Evolutionary conservation across 37 sponge, comb jelly and placozoan genomes (phyloP).

Genomic region (Theonella swinhoei): DNA sequence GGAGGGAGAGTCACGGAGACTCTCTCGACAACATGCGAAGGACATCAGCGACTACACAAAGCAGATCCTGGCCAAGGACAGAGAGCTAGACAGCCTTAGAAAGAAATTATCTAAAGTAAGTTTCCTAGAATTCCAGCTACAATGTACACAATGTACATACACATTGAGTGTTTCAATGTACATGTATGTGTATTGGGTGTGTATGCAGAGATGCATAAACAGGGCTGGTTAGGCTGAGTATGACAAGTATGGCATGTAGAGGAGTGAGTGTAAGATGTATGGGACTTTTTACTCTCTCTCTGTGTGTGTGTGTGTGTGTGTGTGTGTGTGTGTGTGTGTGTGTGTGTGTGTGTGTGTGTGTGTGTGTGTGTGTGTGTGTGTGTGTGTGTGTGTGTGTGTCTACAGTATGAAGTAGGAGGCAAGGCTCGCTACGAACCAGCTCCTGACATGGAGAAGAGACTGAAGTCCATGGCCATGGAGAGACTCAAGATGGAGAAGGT

Average conservation of each 20-base stretch:
- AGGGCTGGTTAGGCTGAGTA: too few relatives aligned
- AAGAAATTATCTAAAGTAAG: conserved; percentile 56
- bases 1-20: conserved; percentile 15
- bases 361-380: too few relatives aligned
- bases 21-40: conserved; percentile 72
- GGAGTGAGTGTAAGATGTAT: too few relatives aligned
- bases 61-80: conserved; percentile 69
- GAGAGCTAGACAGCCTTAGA: conserved; percentile 48
- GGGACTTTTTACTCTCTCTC: too few relatives aligned
- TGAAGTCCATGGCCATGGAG: conserved; percentile 49
- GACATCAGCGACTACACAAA: conserved; percentile 75
- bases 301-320: too few relatives aligned
- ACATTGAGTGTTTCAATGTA: not conserved
- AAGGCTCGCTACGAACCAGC: conserved; percentile 6
- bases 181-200: not conserved
- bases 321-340: too few relatives aligned
- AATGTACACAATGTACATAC: not conserved
- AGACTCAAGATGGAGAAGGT: conserved; percentile 54
- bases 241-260: too few relatives aligned
- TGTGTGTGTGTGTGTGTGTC: not conserved
- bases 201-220: too few relatives aligned
- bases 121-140: not conserved
- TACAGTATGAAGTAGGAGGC: conserved; percentile 34
- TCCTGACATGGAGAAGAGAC: conserved; percentile 28
- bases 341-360: too few relatives aligned